Conservation (phyloP, 2,113 vertebrate genomes). For the Calidris pugnax region DNA sequence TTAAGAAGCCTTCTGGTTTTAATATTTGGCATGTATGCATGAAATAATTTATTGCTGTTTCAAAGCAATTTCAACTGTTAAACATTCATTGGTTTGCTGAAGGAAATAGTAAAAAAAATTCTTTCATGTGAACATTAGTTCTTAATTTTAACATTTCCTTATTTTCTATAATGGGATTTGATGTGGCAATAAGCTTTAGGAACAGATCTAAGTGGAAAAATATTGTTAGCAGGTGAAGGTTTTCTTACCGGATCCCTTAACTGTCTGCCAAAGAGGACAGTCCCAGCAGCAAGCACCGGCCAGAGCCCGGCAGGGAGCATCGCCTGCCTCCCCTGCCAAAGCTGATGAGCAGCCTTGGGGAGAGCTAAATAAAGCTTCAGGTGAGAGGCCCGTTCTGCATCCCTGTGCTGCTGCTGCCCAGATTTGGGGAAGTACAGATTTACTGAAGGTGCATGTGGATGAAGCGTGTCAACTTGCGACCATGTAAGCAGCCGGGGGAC, state of each 20-base stretch:
- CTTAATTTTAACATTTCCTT: constrained; percentile 78
- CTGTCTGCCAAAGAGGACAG: background rate
- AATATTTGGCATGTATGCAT: constrained; percentile 71
- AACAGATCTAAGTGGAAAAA: constrained; percentile 64
- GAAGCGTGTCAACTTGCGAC: fast-evolving
- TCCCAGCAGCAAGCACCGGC: background rate
- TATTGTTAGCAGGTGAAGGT: constrained; percentile 68
- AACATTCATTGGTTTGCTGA: constrained; percentile 73
- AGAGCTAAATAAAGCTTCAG: background rate
- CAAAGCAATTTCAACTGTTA: constrained; percentile 71
- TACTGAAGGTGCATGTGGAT: background rate
- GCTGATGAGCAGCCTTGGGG: background rate
- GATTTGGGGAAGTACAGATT: background rate
- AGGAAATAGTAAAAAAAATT: constrained; percentile 66
- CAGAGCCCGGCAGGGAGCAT: background rate
- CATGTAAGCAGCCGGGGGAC: background rate
- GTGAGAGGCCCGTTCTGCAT: background rate
- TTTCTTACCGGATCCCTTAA: background rate
- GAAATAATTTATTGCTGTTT: constrained; percentile 76
- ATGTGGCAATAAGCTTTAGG: constrained; percentile 67
- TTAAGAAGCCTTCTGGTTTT: constrained; percentile 73
- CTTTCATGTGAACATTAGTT: constrained; percentile 76
- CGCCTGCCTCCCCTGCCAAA: background rate
- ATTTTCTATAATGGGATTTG: constrained; percentile 70
- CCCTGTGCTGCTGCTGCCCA: background rate